Percentiles rank a stretch among this genome's conserved stretches.
phyloP scores from a whole-genome alignment of 2,888 invertebrate species.

The Apamea crenata region DNA sequence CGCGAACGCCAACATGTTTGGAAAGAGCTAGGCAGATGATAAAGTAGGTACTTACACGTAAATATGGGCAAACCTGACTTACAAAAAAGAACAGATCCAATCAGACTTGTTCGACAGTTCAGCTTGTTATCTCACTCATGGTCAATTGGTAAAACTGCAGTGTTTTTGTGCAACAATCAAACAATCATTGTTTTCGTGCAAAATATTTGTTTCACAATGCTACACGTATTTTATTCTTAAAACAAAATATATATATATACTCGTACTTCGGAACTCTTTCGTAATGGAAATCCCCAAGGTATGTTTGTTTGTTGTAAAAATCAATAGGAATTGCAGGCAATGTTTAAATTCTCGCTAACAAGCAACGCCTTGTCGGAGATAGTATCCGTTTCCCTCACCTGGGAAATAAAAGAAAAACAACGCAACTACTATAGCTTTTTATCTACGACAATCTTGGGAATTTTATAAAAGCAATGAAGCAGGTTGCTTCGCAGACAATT shows the following conservation, averaged over 20 bases:
- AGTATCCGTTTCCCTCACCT: background rate
- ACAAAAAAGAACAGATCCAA: background rate
- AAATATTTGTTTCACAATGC: background rate
- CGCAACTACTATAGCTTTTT: background rate
- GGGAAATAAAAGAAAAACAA: slow-evolving; percentile 17
- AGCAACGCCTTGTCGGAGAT: slow-evolving; percentile 1
- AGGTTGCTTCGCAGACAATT: too few relatives aligned
- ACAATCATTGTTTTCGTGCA: background rate
- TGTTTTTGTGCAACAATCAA: background rate
- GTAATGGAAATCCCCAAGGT: background rate
- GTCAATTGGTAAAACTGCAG: background rate
- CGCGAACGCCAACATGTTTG: too few relatives aligned
- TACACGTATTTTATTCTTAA: background rate
- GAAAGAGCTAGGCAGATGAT: too few relatives aligned
- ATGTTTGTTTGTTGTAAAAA: background rate
- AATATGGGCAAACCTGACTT: too few relatives aligned
- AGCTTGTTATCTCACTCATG: too few relatives aligned
- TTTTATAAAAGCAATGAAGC: background rate
- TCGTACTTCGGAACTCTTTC: background rate
- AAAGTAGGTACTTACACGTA: background rate
- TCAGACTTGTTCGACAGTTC: background rate
- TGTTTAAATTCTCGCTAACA: slow-evolving; percentile 22
- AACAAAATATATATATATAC: background rate
- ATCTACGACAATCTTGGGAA: background rate
- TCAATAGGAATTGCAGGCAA: background rate